A percentile compares a stretch with the other conserved stretches of the same genome.
These are phyloP conservation scores for Cristatella mucedo DNA, from an alignment of 2,888 invertebrate genomes.

Conservation along the genomic window DNA sequence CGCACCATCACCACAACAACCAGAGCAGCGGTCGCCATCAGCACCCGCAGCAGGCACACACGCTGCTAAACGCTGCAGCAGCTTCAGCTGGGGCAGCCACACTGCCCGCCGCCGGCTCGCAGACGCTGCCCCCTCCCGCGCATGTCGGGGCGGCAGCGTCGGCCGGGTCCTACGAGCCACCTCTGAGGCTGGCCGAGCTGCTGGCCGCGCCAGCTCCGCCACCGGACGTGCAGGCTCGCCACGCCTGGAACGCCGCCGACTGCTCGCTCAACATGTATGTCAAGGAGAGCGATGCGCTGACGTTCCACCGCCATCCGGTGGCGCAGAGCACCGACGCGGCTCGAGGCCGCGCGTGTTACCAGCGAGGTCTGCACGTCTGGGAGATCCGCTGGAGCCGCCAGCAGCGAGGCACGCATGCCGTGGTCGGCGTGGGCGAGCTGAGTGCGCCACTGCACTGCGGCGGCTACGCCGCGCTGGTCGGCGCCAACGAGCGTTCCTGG, in stretches of 20 bases:
- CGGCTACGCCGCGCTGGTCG: conserved; percentile 85
- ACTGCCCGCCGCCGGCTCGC: too few relatives aligned
- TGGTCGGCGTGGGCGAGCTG: conserved; percentile 82
- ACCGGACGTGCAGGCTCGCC: conserved; percentile 72
- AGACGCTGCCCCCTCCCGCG: too few relatives aligned
- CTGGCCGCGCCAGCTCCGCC: conserved; percentile 88
- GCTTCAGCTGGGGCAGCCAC: too few relatives aligned
- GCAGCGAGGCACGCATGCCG: conserved; percentile 94
- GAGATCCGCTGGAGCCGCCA: conserved; percentile 92
- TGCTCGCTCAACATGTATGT: conserved; percentile 94
- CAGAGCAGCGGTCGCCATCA: too few relatives aligned
- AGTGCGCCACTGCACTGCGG: conserved; percentile 82
- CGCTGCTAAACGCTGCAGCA: too few relatives aligned
- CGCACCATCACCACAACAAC: too few relatives aligned
- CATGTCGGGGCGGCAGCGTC: too few relatives aligned
- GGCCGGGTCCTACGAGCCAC: conserved; percentile 57
- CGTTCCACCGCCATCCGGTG: conserved; percentile 90
- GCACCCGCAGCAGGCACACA: too few relatives aligned
- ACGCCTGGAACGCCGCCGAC: conserved; percentile 94
- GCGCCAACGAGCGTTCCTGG: conserved; percentile 93
- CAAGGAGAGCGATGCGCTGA: conserved; percentile 92
- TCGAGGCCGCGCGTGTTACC: conserved; percentile 81
- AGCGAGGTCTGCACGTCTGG: conserved; percentile 91
- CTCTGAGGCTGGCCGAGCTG: conserved; percentile 81
- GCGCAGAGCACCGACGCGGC: conserved; percentile 99